Base-by-base conservation (phyloP, 2,888 invertebrate genomes). In the Pharmacophagus antenor region DNA sequence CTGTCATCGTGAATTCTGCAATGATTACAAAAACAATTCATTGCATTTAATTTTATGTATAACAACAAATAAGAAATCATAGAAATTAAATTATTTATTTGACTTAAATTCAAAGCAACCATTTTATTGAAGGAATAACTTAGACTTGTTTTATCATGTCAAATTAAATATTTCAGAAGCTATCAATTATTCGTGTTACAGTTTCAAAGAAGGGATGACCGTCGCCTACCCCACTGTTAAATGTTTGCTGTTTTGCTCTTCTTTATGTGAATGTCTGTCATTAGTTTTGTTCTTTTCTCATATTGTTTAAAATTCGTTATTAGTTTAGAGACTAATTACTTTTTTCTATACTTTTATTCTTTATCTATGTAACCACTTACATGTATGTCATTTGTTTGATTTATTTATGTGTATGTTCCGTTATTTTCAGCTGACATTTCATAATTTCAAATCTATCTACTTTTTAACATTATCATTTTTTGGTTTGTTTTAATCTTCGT, bases 151-250 rank as follows among this genome's bases (percentile, higher is more conserved):
- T 47, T 27, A 44, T 27, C 2, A 8, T 15, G 18, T 55, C 27
- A 58, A 20, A 12, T 51, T 20, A 8, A 31, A 42, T 12, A 44
- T 56, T 48, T 56, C 47, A 56, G 56, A 56, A 56, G 52, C 51
- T 48, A 61, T 50, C 50, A 21, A 57, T 17, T 41, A 57, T 52
- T 56, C 60, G 51, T 61, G 46, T 61, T 61, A 37, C 47, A 61
- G 61, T 61, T 61, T 17, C 51, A 60, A 56, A 56, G 56, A 56
- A 56, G 61, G 56, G 50, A 47, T 61, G 61, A 61, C 52, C 56
- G 51, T 25, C 56, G 63, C 70, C 72, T 69, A 67, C 69, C 63
- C 72, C 70, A 72, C 70, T 72, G 67, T 65, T 62, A 63, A 56
- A 65, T 69, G 62, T 65, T 37, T 56, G 62, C 58, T 62, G 18